Evolutionary conservation across 2,888 invertebrate genomes (phyloP).

Genomic region (Drosophila leonis): DNA sequence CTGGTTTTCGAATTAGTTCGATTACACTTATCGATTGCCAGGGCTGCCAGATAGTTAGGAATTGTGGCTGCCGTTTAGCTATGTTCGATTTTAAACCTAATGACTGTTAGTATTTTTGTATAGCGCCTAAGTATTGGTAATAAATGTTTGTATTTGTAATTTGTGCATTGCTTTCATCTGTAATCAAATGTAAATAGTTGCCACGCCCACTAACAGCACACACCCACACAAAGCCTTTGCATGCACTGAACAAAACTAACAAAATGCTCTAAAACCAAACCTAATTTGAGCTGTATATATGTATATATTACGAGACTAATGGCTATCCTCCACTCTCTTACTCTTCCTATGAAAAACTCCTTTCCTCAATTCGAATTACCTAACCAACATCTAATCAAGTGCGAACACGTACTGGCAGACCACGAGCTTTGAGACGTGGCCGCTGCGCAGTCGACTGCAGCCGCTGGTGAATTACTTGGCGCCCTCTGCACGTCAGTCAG

Average conservation of each 20-base stretch:
- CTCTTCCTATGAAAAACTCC: slow-evolving; percentile 36
- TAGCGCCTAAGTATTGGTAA: slow-evolving; percentile 67
- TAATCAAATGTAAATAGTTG: slow-evolving; percentile 38
- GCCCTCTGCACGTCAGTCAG: slow-evolving; percentile 18
- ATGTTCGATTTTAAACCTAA: slow-evolving; percentile 52
- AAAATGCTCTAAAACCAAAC: slow-evolving; percentile 13
- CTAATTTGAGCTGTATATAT: slow-evolving; percentile 48
- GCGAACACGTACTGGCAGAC: slow-evolving; percentile 74
- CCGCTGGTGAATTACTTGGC: slow-evolving; percentile 28
- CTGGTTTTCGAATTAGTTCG: slow-evolving; percentile 1
- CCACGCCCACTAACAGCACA: slow-evolving; percentile 34
- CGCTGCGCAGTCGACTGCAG: slow-evolving; percentile 52
- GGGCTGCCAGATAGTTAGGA: slow-evolving; percentile 36
- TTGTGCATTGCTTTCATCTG: slow-evolving; percentile 58
- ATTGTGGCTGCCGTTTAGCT: slow-evolving; percentile 13
- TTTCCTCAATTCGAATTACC: slow-evolving; percentile 39
- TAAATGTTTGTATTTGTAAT: slow-evolving; percentile 70
- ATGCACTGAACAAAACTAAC: slow-evolving; percentile 19
- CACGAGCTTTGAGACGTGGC: slow-evolving; percentile 81
- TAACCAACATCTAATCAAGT: slow-evolving; percentile 44
- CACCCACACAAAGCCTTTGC: slow-evolving; percentile 17
- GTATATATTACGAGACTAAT: slow-evolving; percentile 50
- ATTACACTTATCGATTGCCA: slow-evolving; percentile 5
- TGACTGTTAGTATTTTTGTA: slow-evolving; percentile 66
- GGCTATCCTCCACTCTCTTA: slow-evolving; percentile 65